Evolutionary conservation across 2,797 vertebrate genomes (phyloP), one percentile per base, ranked within the genome.

Genomic region (Propithecus deckenii): DNA sequence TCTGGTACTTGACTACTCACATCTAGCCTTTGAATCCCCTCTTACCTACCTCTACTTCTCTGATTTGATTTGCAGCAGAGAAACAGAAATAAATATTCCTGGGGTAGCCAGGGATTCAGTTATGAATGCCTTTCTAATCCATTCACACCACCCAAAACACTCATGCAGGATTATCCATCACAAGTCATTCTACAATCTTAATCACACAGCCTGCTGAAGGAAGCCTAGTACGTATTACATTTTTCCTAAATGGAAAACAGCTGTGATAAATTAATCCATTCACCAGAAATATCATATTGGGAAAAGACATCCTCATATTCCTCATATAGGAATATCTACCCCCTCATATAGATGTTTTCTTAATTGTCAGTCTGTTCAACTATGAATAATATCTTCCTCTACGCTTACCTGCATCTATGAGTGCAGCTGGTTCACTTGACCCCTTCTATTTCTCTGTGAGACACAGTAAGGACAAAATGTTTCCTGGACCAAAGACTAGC

Each of bases 251-350:
- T 87, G 59, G 61, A 91, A 95, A 96, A 84, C 86, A 97, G 55
- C 81, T 97, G 94, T 91, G 52, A 86, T 84, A 89, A 97, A 95
- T 88, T 94, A 95, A 95, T 63, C 83, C 30, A 0, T 32, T 95
- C 92, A 87, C 28, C 38, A 89, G 76, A 95, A 93, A 72, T 86
- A 12, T 87, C 41, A 28, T 41, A 46, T 85, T 89, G 92, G 61
- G 23, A 63, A 76, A 65, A 32, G 52, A 57, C 28, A 93, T 65
- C 52, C 59, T 57, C 22, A 46, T 20, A 50, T n/a, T 75, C 69
- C 41, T 52, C 22, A 38, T 35, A 32, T 13, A 81, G 52, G 78
- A 80, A 80, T 59, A 80, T 80, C 78, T 59, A 11, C 17, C 92
- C 71, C 78, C 41, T 57, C 25, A 55, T 25, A 50, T 17, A 81